Evolutionary conservation across 1,140 invertebrate genomes (phyloP).

Genomic region (Penaeus chinensis): DNA sequence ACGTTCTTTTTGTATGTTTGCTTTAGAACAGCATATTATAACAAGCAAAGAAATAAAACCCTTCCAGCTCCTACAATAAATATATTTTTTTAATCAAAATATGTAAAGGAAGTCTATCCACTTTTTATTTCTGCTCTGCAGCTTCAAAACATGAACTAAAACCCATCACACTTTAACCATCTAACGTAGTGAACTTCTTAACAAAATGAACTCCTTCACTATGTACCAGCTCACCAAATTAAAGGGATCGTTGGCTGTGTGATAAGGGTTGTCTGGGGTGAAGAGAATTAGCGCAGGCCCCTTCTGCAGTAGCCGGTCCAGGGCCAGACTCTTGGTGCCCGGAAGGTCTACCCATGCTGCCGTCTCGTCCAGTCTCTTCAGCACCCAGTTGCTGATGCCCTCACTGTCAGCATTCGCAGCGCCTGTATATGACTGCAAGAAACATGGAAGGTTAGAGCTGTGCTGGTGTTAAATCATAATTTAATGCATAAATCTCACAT

Average conservation of each 20-base stretch:
- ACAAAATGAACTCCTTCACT: not conserved
- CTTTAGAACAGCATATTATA: no score
- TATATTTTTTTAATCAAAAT: no score
- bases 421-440: slow-evolving; percentile 21
- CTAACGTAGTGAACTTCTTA: no score
- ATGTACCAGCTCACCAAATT: slow-evolving; percentile 31
- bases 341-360: slow-evolving; percentile 37
- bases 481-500: no score
- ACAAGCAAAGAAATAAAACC: no score
- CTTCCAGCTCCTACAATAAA: no score
- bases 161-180: no score
- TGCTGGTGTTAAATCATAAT: no score
- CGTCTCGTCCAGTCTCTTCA: slow-evolving; percentile 42
- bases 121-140: no score
- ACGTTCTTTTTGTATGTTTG: no score
- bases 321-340: slow-evolving; percentile 35
- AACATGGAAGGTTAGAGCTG: not conserved
- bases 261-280: slow-evolving; percentile 49
- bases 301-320: slow-evolving; percentile 17
- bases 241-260: slow-evolving; percentile 43
- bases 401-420: slow-evolving; percentile 40
- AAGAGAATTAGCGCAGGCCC: slow-evolving; percentile 43
- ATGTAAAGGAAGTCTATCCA: no score
- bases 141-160: no score
- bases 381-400: slow-evolving; percentile 42